Conservation (phyloP, 2,797 vertebrate genomes). For the Myotis pilosus region DNA sequence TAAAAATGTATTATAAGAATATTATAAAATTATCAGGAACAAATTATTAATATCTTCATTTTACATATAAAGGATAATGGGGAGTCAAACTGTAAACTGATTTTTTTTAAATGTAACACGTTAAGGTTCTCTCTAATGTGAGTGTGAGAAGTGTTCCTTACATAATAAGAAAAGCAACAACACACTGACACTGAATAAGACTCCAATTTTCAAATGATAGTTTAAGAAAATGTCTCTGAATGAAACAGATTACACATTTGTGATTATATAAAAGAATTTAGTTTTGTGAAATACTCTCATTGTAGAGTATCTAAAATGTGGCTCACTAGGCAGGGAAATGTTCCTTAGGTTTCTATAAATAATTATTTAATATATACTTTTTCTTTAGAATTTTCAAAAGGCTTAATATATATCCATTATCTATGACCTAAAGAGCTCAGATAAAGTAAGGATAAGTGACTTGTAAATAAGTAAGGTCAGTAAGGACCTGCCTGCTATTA, state of each 20-base stretch:
- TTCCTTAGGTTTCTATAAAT: background rate
- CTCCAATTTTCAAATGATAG: background rate
- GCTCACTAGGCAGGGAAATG: too few relatives aligned
- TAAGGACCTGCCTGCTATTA: constrained; percentile 34
- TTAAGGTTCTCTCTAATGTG: background rate
- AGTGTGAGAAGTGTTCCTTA: background rate
- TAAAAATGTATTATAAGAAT: background rate
- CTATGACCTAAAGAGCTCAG: constrained; percentile 1
- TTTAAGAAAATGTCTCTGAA: background rate
- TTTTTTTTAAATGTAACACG: background rate
- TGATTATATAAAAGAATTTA: background rate
- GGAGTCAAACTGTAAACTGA: background rate
- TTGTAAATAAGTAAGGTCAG: constrained; percentile 55
- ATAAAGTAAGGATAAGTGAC: constrained; percentile 49
- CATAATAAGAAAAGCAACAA: background rate
- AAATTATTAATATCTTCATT: background rate
- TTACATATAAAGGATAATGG: background rate
- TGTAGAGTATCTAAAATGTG: background rate
- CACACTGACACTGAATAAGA: background rate
- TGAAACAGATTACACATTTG: background rate
- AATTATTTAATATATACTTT: background rate
- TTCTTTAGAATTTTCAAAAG: background rate
- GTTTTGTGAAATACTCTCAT: background rate
- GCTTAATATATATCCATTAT: background rate
- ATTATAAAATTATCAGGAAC: background rate